Evolutionary conservation across 2,888 invertebrate species (phyloP), one percentile per base, ranked within the genome.

Genomic region (Cheilosia vernalis): DNA sequence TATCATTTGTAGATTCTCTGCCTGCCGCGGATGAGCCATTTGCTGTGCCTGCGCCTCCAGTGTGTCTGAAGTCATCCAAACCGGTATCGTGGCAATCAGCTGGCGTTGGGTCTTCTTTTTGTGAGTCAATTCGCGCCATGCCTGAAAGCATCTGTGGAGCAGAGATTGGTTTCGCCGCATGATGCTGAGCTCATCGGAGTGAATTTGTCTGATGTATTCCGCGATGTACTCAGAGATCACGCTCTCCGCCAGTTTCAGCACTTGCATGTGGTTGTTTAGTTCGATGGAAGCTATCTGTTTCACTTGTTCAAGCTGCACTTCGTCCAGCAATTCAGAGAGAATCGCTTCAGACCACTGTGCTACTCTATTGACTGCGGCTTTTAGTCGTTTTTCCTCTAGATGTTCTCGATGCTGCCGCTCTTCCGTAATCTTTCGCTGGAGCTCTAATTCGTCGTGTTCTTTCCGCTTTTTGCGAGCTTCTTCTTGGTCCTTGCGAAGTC

Each of bases 61-160:
- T 0, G 88, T 87, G 53, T 89, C 89, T 1, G 90, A 90, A n/a
- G 93, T 92, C 17, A 94, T 89, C 93, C 94, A 94, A 1, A 94
- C 90, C 0, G 94, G 94, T 44, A 93, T 93, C 58, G 92, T 92
- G 61, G 94, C 93, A 40, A 94, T 90, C 0, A 94, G 93, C 80
- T 92, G 92, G 7, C 94, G 92, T 87, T 93, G 93, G 21, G 92
- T 89, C 85, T 92, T 92, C 76, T 92, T 92, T 47, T 89, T 91
- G 1, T 89, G 88, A 1, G 91, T 89, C 33, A 90, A 90, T 21
- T 88, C 89, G 27, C 91, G 91, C 95, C 94, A 95, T 42, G 91
- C 90, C 15, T 89, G 88, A 44, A 93, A 92, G 77, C 92, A 93
- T 42, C 91, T 91, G 17, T 89, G 87, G 53, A 91, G 86, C 2